Evolutionary conservation across 2,113 vertebrate genomes (phyloP).

Genomic region (Heteronetta atricapilla): DNA sequence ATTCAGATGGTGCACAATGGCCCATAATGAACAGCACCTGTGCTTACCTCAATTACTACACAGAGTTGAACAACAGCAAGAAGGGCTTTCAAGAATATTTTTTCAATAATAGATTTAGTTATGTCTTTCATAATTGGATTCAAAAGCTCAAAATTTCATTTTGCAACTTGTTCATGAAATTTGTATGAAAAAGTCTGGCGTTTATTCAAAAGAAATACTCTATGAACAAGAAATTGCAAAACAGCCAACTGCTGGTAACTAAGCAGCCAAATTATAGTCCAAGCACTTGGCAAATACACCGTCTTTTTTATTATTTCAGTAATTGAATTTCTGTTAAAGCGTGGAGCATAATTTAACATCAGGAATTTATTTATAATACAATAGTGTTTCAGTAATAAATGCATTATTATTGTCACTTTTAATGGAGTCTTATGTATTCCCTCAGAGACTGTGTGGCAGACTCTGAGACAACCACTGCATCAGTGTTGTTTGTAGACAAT

Average conservation of each 20-base stretch:
- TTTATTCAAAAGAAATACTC: conserved; percentile 81
- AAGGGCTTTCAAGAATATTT: conserved; percentile 76
- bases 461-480: conserved; percentile 77
- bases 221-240: conserved; percentile 77
- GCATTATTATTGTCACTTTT: conserved; percentile 84
- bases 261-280: conserved; percentile 82
- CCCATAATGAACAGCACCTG: conserved; percentile 85
- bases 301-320: conserved; percentile 84
- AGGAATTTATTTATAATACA: conserved; percentile 85
- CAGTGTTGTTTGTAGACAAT: conserved; percentile 84
- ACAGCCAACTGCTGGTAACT: conserved; percentile 80
- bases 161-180: conserved; percentile 82
- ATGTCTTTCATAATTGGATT: conserved; percentile 83
- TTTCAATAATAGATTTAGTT: conserved; percentile 80
- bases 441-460: conserved; percentile 75
- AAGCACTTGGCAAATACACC: conserved; percentile 77
- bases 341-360: conserved; percentile 81
- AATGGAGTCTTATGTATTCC: conserved; percentile 79
- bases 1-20: conserved; percentile 84
- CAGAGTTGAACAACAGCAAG: conserved; percentile 71
- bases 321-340: conserved; percentile 88
- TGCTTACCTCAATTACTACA: conserved; percentile 82
- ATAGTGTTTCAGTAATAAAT: conserved; percentile 81
- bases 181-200: conserved; percentile 77
- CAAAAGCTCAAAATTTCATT: conserved; percentile 82